Base-by-base conservation (phyloP, 2,888 invertebrate genomes). In the Drosophila birchii region DNA sequence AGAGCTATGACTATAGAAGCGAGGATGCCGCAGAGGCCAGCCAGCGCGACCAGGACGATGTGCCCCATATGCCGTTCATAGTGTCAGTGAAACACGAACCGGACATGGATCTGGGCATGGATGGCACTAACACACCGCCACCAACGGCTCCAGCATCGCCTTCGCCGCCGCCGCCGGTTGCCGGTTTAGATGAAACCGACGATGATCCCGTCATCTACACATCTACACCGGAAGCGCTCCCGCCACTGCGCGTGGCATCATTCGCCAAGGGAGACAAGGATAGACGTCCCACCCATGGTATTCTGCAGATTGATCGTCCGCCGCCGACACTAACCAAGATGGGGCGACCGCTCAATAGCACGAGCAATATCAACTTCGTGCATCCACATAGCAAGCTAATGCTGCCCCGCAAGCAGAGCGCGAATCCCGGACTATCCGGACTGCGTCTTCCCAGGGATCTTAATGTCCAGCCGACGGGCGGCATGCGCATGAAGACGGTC, bases 191-290 rank as follows among this genome's bases (percentile, higher is more conserved):
- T 9, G 74, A 67, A 38, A 18, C 34, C 29, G 49, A 70, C 8
- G 62, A 55, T 3, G 41, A 45, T 8, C 23, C 44, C 9, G 8
- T n/a, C n/a, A n/a, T 53, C 5, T 68, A 61, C 18, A 20, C 60
- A n/a, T 44, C 44, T 11, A 62, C 68, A 16, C 47, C 79, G 7
- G 11, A 60, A 20, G 8, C 61, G 0, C 18, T 71, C 43, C 67
- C 78, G 5, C 88, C 90, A 3, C 60, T 91, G 32, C 83, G 91
- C 16, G 90, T 91, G n/a, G 91, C 92, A 11, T 81, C 89, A 8
- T 91, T 91, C 67, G 92, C 92, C 5, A 90, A 79, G 51, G 78
- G 80, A 26, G 49, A 80, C 29, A 55, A 47, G 1, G n/a, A 18
- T 34, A 49, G 38, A 7, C 72, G 73, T 12, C 64, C 80, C 3